Percentiles rank a stretch among this genome's conserved stretches.
Conservation (phyloP, 2,797 vertebrate genomes). For the Benthosema pterotum region DNA sequence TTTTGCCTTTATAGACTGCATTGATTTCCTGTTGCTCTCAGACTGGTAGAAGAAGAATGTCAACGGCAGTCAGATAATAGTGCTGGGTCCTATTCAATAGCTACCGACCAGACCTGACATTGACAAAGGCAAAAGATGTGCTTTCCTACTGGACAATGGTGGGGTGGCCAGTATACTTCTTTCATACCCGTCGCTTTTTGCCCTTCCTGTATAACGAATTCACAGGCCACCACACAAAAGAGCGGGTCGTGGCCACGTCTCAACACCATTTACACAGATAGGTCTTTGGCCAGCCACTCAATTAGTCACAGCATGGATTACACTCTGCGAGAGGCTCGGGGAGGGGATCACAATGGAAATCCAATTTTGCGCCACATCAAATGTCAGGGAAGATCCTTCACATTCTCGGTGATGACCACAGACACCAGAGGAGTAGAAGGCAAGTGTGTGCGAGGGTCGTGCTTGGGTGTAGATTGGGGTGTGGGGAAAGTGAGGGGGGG, state of each 20-base stretch:
- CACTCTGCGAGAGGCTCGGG: constrained; percentile 56
- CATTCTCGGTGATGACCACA: constrained; percentile 56
- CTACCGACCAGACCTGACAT: constrained; percentile 41
- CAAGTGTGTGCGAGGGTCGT: constrained; percentile 15
- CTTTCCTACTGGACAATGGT: constrained; percentile 34
- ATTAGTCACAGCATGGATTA: constrained; percentile 75
- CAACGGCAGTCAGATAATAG: constrained; percentile 38
- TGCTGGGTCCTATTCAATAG: constrained; percentile 48
- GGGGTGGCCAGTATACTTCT: constrained; percentile 1
- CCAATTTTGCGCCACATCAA: constrained; percentile 75
- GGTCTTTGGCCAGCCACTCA: constrained; percentile 68
- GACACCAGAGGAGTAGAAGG: constrained; percentile 39
- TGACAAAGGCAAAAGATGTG: constrained; percentile 48
- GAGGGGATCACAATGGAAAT: constrained; percentile 67
- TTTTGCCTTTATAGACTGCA: constrained; percentile 17
- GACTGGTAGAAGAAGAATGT: constrained; percentile 46
- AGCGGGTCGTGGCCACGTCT: constrained; percentile 57
- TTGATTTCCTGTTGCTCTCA: constrained; percentile 33
- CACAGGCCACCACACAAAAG: constrained; percentile 28
- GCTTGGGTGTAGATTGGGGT: constrained; percentile 23
- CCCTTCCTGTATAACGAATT: constrained; percentile 45
- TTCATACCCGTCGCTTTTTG: not conserved
- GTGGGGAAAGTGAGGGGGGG: constrained; percentile 2
- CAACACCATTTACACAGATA: constrained; percentile 64
- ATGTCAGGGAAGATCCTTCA: constrained; percentile 67